Evolutionary conservation across 2,797 vertebrate species (phyloP), one percentile per base, ranked within the genome.

Genomic region (Sarcophilus harrisii): DNA sequence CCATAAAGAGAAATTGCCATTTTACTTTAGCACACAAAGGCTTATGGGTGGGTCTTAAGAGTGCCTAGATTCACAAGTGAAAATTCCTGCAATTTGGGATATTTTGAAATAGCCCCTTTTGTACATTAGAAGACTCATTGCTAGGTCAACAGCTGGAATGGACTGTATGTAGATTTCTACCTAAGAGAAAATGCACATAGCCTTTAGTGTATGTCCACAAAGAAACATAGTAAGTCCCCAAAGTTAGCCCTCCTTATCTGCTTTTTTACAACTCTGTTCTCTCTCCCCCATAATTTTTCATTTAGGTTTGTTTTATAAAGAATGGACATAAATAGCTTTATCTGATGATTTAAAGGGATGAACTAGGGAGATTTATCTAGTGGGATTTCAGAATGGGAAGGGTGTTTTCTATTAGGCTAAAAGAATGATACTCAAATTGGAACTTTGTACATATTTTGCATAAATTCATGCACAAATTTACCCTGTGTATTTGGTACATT

Each of bases 31-130:
- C 94, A 96, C 96, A 96, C 97, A 94, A 96, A 98, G 97, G 98
- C 97, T 97, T 97, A 98, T 12, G 55, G 97, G 96, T 94, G 96
- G 95, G 92, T 95, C 97, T 98, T 98, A 96, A 95, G 96, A 97
- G 96, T 97, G 94, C 8, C 30, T 91, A 96, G 97, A 95, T 97
- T 98, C 97, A 98, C 94, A 97, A 97, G 97, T 98, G 98, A 98
- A 98, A 98, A 97, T 98, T 97, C 97, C 62, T 97, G 94, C 96
- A 98, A 98, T 98, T 98, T 98, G 93, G 90, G 89, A 97, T 98
- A 98, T 98, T 98, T 98, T 97, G 97, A 98, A 98, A 96, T 95
- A 96, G 93, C 66, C 28, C 93, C 94, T 98, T 98, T 97, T 98
- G 96, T 90, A 98, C 94, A 97, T 98, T 97, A 98, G 81, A 18